A percentile compares a stretch with the other conserved stretches of the same genome.
Evolutionary conservation across 2,888 invertebrate species (phyloP).

Genomic region (Cataglyphis livida): DNA sequence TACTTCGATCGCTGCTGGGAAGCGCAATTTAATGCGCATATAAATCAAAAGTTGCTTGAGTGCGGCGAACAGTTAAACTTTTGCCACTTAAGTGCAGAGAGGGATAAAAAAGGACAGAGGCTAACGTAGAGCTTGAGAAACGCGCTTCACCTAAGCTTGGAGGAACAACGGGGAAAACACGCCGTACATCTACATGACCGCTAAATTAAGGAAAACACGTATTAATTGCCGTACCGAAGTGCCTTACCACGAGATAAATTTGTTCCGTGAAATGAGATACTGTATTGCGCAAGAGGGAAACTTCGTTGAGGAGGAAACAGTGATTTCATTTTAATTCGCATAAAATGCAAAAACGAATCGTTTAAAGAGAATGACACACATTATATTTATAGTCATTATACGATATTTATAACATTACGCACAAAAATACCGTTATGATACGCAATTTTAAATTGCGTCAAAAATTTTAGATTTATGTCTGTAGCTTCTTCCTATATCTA

Average conservation of each 20-base stretch:
- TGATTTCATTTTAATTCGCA: background rate
- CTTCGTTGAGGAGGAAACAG: background rate
- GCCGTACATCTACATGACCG: slow-evolving; percentile 11
- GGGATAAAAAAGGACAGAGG: background rate
- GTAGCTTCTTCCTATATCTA: background rate
- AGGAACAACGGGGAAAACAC: background rate
- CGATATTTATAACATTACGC: background rate
- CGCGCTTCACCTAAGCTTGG: background rate
- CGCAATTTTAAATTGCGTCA: background rate
- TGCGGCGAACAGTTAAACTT: slow-evolving; percentile 52
- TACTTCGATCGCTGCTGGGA: slow-evolving; percentile 3
- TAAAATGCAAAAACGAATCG: background rate
- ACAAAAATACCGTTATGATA: background rate
- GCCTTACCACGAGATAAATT: slow-evolving; percentile 8
- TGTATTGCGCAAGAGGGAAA: background rate
- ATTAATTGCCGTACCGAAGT: slow-evolving; percentile 14
- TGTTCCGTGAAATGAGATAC: background rate
- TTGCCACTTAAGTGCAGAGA: slow-evolving; percentile 34
- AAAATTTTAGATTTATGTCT: background rate
- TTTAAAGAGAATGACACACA: background rate
- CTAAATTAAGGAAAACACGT: slow-evolving; percentile 47
- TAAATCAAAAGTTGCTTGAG: slow-evolving; percentile 67
- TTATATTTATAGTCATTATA: too few species aligned
- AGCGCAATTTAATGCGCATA: slow-evolving; percentile 57
- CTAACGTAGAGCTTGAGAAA: background rate